Conservation (phyloP, 53 echinoderm and acorn worm species). For the Hippasteria phrygiana region DNA sequence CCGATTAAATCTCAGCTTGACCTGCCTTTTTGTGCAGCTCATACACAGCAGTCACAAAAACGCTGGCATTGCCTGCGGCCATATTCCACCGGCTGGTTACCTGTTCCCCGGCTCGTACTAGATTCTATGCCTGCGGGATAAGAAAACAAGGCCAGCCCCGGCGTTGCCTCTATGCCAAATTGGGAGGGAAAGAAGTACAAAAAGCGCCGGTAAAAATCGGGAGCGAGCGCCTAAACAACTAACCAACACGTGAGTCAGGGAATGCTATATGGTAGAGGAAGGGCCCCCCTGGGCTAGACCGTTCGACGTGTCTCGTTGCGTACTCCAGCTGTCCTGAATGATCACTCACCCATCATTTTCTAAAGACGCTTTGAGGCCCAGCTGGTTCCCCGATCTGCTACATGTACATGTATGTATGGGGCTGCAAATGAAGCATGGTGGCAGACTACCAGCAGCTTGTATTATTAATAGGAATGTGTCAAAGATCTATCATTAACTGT, state of each 20-base stretch:
- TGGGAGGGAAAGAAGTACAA: conserved; percentile 15
- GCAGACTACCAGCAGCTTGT: conserved; percentile 4
- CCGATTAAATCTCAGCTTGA: conserved; percentile 50
- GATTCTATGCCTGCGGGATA: conserved; percentile 34
- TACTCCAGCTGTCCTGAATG: conserved; percentile 60
- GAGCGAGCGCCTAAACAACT: conserved; percentile 50
- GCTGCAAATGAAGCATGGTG: not conserved
- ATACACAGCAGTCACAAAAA: not conserved
- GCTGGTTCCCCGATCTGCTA: conserved; percentile 6
- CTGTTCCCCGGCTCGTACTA: conserved; percentile 26
- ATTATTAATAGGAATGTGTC: conserved; percentile 2
- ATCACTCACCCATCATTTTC: conserved; percentile 43
- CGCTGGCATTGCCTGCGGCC: conserved; percentile 15
- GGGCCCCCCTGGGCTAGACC: conserved; percentile 47
- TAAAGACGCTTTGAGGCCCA: conserved; percentile 15
- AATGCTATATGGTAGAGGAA: conserved; percentile 54
- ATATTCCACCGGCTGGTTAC: conserved; percentile 45
- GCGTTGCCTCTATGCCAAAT: not conserved
- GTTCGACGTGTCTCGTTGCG: conserved; percentile 50
- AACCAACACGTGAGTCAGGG: conserved; percentile 57
- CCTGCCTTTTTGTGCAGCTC: conserved; percentile 28
- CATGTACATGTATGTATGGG: not conserved
- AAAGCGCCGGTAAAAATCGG: not conserved
- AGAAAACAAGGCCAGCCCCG: conserved; percentile 52
- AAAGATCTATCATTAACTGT: not conserved